These are phyloP conservation scores for Mobula birostris DNA, from an alignment of 2,113 vertebrate genomes.

Conservation along the genomic window DNA sequence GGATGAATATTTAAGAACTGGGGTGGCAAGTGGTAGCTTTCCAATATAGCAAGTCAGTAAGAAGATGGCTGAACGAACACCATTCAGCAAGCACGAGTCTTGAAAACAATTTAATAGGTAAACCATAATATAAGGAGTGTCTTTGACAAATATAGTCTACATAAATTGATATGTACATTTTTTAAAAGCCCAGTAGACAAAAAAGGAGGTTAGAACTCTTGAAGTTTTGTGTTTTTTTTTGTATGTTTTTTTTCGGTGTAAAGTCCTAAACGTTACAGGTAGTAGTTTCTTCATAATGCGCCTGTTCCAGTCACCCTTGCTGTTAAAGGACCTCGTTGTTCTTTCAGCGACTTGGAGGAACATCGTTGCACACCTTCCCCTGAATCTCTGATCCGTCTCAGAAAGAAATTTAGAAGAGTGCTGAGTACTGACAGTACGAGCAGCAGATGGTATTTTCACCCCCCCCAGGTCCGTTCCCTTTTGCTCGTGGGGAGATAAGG, in stretches of 20 bases:
- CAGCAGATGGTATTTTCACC: slow-evolving; percentile 13
- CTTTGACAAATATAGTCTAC: slow-evolving; percentile 79
- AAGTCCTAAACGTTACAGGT: slow-evolving; percentile 32
- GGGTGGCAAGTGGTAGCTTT: not conserved
- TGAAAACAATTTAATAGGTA: slow-evolving; percentile 75
- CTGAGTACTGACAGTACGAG: slow-evolving; percentile 34
- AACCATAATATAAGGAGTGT: slow-evolving; percentile 70
- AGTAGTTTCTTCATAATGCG: slow-evolving; percentile 34
- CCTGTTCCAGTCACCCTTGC: not conserved
- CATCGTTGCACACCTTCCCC: slow-evolving; percentile 17
- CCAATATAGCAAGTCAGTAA: slow-evolving; percentile 17
- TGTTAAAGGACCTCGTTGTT: not conserved
- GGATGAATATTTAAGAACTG: slow-evolving; percentile 2
- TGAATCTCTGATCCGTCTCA: slow-evolving; percentile 21
- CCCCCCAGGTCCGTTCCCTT: slow-evolving; percentile 50
- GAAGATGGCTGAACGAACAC: slow-evolving; percentile 31
- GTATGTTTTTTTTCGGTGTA: slow-evolving; percentile 32
- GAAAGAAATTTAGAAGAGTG: slow-evolving; percentile 24
- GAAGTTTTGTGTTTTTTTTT: slow-evolving; percentile 62
- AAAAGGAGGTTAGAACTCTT: slow-evolving; percentile 80
- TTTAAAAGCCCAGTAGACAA: slow-evolving; percentile 76
- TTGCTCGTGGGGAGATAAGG: slow-evolving; percentile 50
- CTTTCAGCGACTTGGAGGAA: slow-evolving; percentile 11
- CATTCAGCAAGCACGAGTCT: slow-evolving; percentile 70
- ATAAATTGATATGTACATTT: slow-evolving; percentile 73